Base-by-base conservation (phyloP, 2,797 vertebrate genomes). In the Melanotaenia pygmaea region DNA sequence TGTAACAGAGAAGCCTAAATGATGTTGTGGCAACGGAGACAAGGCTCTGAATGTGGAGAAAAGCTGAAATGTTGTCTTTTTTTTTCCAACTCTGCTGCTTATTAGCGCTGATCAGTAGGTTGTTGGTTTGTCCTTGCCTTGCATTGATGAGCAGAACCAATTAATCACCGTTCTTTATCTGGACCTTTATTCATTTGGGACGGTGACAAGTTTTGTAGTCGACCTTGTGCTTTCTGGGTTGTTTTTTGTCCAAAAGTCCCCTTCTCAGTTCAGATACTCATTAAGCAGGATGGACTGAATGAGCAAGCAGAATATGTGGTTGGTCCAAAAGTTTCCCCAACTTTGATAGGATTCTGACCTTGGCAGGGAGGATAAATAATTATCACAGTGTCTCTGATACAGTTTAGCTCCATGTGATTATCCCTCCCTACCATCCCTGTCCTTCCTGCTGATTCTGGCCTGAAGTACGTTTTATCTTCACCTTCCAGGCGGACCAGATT, bases 401-500 rank as follows among this genome's bases (percentile, higher is more conserved):
- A 80, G 78, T 88, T 88, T 89, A 62, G 67, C 83, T 88, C 81
- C 43, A 6, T 73, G 83, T 86, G 90, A 90, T 89, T 86, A 85
- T 76, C 68, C 80, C 56, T 64, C 80, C 24, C 18, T 16, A 2
- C 43, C 43, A 13, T 45, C 64, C 72, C 84, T 84, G 89, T 91
- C 89, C 90, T 88, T 84, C 78, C 83, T 79, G 84, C 89, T 84
- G 88, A 91, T 91, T 86, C 80, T 80, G 81, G 81, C 83, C 86
- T 73, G 82, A 89, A 86, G 83, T 83, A 74, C 71, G 47, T 91
- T 94, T 91, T 92, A 92, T 92, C 90, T 90, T 83, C 85, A 81
- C 79, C 83, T 91, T 93, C 90, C 91, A 92, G 89, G 89, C 91
- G 80, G 84, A 87, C 82, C 83, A 90, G 89, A 93, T 90, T 92